Base-by-base conservation (phyloP, 2,888 invertebrate species). In the Sinopyrophorus schimmeli region DNA sequence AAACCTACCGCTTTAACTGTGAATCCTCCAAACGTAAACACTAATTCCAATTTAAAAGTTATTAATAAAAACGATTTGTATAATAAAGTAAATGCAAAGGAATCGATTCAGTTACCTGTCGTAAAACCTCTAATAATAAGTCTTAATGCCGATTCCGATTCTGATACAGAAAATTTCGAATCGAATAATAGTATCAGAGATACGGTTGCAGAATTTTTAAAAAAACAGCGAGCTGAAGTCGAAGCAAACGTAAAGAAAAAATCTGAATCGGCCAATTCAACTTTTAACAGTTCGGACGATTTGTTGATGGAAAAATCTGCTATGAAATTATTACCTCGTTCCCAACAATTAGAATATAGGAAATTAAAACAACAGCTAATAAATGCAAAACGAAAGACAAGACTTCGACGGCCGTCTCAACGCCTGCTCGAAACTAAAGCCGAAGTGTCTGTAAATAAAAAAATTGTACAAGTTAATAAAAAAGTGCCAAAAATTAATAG, bases 51-150 rank as follows among this genome's bases (percentile, higher is more conserved):
- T n/a, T n/a, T n/a, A n/a, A n/a, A n/a, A n/a, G n/a, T n/a, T n/a
- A n/a, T n/a, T n/a, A n/a, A n/a, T n/a, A 35, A 23, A 10, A 35
- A 35, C 7, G 24, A 35, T 24, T 23, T 23, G 4, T 35, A 23
- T 14, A 16, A 5, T 5, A 9, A 9, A 32, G 18, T 10, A 31
- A 31, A 31, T 10, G 5, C 11, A 5, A 18, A 16, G 5, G 1
- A n/a, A n/a, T n/a, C n/a, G n/a, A n/a, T n/a, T n/a, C n/a, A n/a
- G n/a, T n/a, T n/a, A n/a, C n/a, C n/a, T n/a, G 24, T 42, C 16
- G 63, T 74, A 1, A 70, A 71, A 58, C 73, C 72, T 5, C 54
- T 74, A 14, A 72, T 74, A 32, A 74, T 74, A 26, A 67, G 65
- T 46, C 55, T 74, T 2, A 68, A 69, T 18, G 58, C 56, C 14